Evolutionary conservation across 2,888 invertebrate genomes (phyloP).

Genomic region (Eristalinus aeneus): DNA sequence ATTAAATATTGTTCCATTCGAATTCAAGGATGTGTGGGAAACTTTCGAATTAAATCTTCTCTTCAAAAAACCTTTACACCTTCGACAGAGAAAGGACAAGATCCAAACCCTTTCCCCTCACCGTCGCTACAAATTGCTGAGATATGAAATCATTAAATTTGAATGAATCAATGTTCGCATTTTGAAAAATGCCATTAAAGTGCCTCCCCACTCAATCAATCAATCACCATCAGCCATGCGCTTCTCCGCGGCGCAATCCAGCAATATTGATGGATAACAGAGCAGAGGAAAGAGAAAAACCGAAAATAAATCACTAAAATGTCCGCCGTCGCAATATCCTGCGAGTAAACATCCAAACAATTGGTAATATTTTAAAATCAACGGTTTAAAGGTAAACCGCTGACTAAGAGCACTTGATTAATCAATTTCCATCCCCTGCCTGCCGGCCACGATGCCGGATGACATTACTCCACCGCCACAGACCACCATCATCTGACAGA

Average conservation of each 20-base stretch:
- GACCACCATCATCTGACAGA: constrained; percentile 38
- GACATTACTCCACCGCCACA: constrained; percentile 35
- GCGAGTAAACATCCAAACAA: constrained; percentile 40
- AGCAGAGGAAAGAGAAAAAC: neutral
- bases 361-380: constrained; percentile 66
- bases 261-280: constrained; percentile 42
- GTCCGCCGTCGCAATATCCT: constrained; percentile 6
- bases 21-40: too few relatives aligned
- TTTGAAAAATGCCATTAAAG: constrained; percentile 21
- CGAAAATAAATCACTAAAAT: constrained; percentile 59
- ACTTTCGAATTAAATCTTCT: too few relatives aligned
- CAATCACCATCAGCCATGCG: constrained; percentile 46
- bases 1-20: too few relatives aligned
- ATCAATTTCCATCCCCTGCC: constrained; percentile 47
- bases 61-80: too few relatives aligned
- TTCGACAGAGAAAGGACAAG: neutral
- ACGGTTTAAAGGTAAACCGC: constrained; percentile 69
- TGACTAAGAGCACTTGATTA: constrained; percentile 71
- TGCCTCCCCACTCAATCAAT: constrained; percentile 33
- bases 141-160: constrained; percentile 41
- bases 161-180: constrained; percentile 52
- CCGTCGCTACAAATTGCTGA: neutral
- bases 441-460: constrained; percentile 2
- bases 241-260: neutral
- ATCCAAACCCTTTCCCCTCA: neutral